Conservation (phyloP, 2,797 vertebrate species). For the Anisognathus igniventris region DNA sequence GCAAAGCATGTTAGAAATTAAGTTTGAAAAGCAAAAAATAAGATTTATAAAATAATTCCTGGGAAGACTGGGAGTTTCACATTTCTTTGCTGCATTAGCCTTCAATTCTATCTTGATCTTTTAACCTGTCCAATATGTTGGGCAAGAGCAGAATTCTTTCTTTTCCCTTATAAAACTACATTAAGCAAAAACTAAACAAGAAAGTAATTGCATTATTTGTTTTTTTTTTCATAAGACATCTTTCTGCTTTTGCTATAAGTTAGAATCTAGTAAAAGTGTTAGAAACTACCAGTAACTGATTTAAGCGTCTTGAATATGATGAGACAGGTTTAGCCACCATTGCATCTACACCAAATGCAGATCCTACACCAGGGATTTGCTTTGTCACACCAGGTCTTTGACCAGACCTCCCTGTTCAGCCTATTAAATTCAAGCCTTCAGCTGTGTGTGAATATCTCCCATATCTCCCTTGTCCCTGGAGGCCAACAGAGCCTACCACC, state of each 20-base stretch:
- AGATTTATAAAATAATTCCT: background rate
- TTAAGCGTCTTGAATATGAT: background rate
- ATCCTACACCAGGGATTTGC: background rate
- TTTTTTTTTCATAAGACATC: background rate
- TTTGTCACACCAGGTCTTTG: background rate
- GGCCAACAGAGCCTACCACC: background rate
- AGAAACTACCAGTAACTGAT: background rate
- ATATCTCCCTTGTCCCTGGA: background rate
- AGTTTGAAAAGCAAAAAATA: background rate
- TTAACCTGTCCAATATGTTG: background rate
- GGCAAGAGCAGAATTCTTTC: background rate
- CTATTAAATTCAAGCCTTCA: background rate
- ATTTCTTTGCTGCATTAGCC: background rate
- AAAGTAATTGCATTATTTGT: background rate
- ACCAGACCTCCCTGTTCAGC: background rate
- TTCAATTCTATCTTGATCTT: background rate
- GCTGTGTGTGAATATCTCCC: background rate
- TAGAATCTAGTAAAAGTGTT: background rate
- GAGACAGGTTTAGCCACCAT: background rate
- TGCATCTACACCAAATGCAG: background rate
- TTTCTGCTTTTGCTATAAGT: background rate
- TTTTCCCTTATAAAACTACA: background rate
- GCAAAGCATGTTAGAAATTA: background rate
- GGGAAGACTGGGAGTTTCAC: background rate
- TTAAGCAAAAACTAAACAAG: background rate